A percentile compares a stretch with the other conserved stretches of the same genome.
phyloP scores from a whole-genome alignment of 1,140 invertebrate genomes.

The Neodiprion pinetum region DNA sequence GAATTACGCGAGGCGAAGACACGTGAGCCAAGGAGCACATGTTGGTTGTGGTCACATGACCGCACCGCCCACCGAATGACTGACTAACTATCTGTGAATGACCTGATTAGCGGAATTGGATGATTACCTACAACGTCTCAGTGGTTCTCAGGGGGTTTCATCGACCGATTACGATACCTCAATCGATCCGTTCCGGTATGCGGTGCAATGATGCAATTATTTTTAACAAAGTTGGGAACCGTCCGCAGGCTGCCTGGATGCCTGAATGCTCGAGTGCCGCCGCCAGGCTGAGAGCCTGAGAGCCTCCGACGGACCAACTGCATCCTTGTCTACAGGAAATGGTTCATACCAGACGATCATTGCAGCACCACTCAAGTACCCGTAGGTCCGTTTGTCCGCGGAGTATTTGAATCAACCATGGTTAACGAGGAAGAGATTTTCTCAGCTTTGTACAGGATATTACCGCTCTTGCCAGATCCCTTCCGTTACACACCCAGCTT shows the following conservation, averaged over 20 bases:
- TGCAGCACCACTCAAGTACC: background rate
- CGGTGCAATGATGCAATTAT: background rate
- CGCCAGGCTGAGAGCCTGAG: too few relatives aligned
- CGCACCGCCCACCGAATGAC: background rate
- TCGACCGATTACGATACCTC: background rate
- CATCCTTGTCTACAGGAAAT: conserved; percentile 5
- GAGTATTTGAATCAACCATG: conserved; percentile 2
- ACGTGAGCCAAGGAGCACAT: too few relatives aligned
- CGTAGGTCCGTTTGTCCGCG: background rate
- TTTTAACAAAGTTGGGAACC: conserved; percentile 7
- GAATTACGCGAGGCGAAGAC: too few relatives aligned
- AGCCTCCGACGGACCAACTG: background rate
- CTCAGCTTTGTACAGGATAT: background rate
- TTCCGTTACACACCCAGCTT: too few relatives aligned
- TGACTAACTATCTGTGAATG: background rate
- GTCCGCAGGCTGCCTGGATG: background rate
- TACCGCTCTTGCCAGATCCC: too few relatives aligned
- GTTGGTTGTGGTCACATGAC: too few relatives aligned
- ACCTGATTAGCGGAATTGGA: conserved; percentile 7
- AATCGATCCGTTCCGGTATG: conserved; percentile 2
- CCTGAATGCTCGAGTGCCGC: too few relatives aligned
- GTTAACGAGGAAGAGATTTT: conserved; percentile 2
- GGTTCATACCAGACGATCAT: background rate
- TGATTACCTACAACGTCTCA: background rate
- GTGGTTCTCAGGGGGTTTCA: background rate